Evolutionary conservation across 2,113 vertebrate genomes (phyloP).

Genomic region (Eleginops maclovinus): DNA sequence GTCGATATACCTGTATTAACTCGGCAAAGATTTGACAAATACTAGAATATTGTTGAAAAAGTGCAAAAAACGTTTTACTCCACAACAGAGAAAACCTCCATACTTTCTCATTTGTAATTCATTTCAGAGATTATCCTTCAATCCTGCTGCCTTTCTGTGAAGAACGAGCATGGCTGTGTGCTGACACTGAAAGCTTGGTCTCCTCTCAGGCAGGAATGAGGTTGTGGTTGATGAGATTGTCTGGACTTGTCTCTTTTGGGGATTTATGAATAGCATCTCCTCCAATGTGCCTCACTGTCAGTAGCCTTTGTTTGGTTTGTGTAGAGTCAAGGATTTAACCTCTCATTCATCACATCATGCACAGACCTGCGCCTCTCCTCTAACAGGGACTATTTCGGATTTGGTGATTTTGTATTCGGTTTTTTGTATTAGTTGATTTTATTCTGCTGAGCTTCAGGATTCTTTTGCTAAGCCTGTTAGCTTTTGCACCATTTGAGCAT

Average conservation of each 20-base stretch:
- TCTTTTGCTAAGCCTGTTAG: background rate
- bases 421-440: background rate
- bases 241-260: slow-evolving; percentile 51
- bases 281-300: background rate
- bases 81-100: too few relatives aligned
- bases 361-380: too few relatives aligned
- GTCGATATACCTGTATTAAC: too few relatives aligned
- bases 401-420: background rate
- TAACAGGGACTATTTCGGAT: background rate
- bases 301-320: slow-evolving; percentile 5
- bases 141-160: background rate
- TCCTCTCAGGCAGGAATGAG: slow-evolving; percentile 34
- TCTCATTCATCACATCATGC: too few relatives aligned
- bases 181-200: slow-evolving; percentile 30
- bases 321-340: too few relatives aligned
- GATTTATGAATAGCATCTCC: slow-evolving; percentile 36
- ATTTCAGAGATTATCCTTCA: background rate
- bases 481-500: background rate
- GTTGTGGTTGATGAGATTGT: slow-evolving; percentile 40
- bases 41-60: background rate
- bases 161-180: background rate
- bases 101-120: background rate
- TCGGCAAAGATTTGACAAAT: too few relatives aligned
- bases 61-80: background rate
- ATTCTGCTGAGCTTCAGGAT: background rate